Conservation (phyloP, 2,797 vertebrate species). For the Choloepus didactylus region DNA sequence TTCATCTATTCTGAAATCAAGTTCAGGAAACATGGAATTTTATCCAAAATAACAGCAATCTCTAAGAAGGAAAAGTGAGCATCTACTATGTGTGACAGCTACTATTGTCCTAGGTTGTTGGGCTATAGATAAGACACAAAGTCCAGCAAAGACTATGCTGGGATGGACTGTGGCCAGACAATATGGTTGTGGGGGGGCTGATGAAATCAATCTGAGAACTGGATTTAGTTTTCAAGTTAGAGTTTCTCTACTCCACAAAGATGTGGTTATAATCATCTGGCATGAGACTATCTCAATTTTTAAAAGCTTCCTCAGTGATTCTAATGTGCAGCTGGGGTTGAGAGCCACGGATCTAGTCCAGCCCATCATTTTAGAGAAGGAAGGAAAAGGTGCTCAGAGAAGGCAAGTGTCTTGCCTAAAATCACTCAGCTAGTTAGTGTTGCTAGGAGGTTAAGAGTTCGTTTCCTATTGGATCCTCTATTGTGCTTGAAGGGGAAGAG, state of each 20-base stretch:
- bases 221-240: neutral
- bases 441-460: neutral
- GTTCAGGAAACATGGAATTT: neutral
- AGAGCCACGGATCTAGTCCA: neutral
- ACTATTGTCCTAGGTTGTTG: neutral
- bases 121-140: neutral
- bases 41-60: neutral
- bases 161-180: neutral
- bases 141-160: neutral
- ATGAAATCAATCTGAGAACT: neutral
- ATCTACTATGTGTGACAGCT: neutral
- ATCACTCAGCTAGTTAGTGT: neutral
- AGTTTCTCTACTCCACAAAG: neutral
- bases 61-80: neutral
- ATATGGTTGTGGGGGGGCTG: neutral
- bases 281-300: neutral
- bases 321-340: neutral
- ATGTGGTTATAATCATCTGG: constrained; percentile 29
- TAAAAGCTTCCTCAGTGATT: neutral
- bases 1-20: constrained; percentile 13
- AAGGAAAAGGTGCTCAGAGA: neutral
- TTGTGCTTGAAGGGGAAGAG: neutral
- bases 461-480: neutral
- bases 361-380: neutral
- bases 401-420: neutral